Conservation (phyloP, 1,140 invertebrate genomes). For the Scaptomyza pallida region DNA sequence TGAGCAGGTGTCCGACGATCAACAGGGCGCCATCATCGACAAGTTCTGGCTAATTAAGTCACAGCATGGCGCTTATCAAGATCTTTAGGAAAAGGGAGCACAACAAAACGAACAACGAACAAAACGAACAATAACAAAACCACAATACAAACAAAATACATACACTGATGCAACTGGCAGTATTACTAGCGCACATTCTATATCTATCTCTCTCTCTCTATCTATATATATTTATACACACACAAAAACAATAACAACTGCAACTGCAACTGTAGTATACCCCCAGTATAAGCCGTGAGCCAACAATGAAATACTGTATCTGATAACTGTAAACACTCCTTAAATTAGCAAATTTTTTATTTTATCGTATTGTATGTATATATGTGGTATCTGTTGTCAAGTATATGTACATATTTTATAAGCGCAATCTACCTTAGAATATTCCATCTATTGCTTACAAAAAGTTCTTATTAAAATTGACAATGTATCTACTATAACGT, state of each 20-base stretch:
- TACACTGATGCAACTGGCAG: constrained; percentile 51
- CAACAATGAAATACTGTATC: constrained; percentile 34
- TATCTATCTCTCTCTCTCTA: no score
- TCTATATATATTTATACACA: neutral
- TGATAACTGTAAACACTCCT: constrained; percentile 14
- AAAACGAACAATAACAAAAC: neutral
- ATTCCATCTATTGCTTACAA: neutral
- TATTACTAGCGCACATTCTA: constrained; percentile 69
- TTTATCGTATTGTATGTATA: neutral
- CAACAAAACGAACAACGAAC: constrained; percentile 84
- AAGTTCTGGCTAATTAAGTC: constrained; percentile 91
- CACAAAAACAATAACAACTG: constrained; percentile 8
- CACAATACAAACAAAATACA: constrained; percentile 6
- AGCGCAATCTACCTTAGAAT: neutral
- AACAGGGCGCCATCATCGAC: constrained; percentile 90
- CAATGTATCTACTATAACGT: neutral
- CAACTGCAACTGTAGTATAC: constrained; percentile 20
- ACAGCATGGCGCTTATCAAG: constrained; percentile 83
- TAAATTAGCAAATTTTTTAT: constrained; percentile 52
- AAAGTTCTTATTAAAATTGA: neutral
- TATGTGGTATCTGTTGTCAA: neutral
- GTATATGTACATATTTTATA: neutral
- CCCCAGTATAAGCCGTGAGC: no score
- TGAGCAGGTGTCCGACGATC: constrained; percentile 95
- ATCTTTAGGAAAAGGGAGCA: constrained; percentile 81